These are phyloP conservation scores for Cebidichthys violaceus DNA, from an alignment of 2,113 vertebrate genomes.

Conservation along the genomic window DNA sequence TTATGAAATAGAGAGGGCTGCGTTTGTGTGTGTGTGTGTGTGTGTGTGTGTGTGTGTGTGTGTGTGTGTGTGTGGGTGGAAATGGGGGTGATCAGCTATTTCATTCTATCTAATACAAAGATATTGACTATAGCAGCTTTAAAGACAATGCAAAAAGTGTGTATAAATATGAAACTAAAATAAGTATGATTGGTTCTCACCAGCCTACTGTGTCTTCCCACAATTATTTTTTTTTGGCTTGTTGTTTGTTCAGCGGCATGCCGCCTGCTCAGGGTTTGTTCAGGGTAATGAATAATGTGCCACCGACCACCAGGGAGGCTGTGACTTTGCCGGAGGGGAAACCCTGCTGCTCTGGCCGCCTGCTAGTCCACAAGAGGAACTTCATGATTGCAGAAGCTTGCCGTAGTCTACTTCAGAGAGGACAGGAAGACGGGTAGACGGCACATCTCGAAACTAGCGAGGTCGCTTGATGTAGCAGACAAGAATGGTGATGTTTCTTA, in stretches of 20 bases:
- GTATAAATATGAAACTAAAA: background rate
- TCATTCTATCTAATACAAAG: background rate
- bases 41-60: too few relatives aligned
- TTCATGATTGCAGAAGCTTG: slow-evolving; percentile 29
- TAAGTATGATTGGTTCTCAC: background rate
- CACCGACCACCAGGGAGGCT: slow-evolving; percentile 23
- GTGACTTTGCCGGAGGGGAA: slow-evolving; percentile 52
- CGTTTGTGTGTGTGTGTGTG: background rate
- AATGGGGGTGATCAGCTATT: background rate
- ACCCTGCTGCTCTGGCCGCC: slow-evolving; percentile 36
- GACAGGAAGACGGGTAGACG: background rate
- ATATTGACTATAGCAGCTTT: background rate
- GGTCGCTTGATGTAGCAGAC: slow-evolving; percentile 20
- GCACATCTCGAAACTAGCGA: background rate
- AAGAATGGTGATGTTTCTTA: background rate
- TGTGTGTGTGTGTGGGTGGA: background rate
- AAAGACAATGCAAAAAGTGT: background rate
- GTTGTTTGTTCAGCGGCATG: slow-evolving; percentile 20
- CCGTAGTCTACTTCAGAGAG: background rate
- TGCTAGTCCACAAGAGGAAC: slow-evolving; percentile 40
- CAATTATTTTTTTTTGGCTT: background rate
- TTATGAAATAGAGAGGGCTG: slow-evolving; percentile 3
- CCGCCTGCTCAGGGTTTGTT: slow-evolving; percentile 14
- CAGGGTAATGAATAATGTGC: slow-evolving; percentile 20
- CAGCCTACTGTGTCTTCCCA: background rate